Conservation (phyloP, 2,113 vertebrate species). For the Otolemur garnettii region DNA sequence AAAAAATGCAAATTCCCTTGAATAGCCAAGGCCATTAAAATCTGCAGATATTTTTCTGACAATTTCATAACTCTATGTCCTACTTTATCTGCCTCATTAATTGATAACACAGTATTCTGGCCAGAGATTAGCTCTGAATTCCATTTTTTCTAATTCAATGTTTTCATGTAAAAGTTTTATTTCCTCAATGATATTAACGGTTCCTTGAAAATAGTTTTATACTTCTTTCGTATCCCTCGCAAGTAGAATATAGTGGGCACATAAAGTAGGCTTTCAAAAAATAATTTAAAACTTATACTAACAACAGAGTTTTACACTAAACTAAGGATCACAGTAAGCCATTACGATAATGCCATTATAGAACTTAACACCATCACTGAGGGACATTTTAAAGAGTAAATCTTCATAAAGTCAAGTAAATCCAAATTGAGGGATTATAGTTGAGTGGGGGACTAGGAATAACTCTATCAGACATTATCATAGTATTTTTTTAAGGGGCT, state of each 20-base stretch:
- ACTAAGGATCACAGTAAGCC: background rate
- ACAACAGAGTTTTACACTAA: background rate
- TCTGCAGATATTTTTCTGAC: background rate
- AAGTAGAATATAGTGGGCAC: background rate
- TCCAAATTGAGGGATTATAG: background rate
- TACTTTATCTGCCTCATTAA: conserved; percentile 27
- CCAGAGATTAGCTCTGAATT: background rate
- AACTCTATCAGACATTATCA: background rate
- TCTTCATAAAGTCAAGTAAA: conserved; percentile 10
- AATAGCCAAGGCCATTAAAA: background rate
- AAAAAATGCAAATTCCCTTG: background rate
- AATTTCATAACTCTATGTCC: background rate
- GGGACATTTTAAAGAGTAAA: background rate
- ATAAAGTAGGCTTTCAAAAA: background rate
- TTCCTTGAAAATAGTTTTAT: conserved; percentile 23
- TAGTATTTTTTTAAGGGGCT: background rate
- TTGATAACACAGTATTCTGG: background rate
- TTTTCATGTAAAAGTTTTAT: conserved; percentile 27
- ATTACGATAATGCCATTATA: background rate
- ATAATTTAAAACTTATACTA: background rate
- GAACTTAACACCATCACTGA: background rate
- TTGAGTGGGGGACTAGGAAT: background rate
- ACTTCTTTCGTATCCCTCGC: background rate
- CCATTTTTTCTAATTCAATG: background rate
- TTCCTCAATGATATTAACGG: background rate